phyloP scores from a whole-genome alignment of 2,888 invertebrate species.

The Nephrotoma appendiculata region DNA sequence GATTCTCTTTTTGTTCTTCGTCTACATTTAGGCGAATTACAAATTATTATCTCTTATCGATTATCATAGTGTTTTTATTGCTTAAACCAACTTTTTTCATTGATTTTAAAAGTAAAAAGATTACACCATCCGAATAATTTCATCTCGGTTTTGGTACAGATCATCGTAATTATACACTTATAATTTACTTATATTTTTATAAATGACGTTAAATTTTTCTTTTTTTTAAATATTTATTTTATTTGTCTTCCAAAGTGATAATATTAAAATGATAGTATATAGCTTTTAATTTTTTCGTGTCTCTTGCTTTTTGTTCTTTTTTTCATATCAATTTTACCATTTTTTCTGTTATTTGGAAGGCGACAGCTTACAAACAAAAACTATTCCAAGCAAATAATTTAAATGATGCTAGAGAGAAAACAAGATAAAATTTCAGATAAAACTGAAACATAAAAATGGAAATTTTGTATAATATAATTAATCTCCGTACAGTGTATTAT shows the following conservation, averaged over 20 bases:
- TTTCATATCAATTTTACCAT: too few species aligned
- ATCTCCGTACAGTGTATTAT: not conserved
- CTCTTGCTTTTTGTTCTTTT: not conserved
- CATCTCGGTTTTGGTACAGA: not conserved
- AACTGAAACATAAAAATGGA: not conserved
- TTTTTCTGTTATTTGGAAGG: too few species aligned
- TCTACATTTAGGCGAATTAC: too few species aligned
- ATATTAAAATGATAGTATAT: not conserved
- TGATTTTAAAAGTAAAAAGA: not conserved
- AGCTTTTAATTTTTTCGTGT: not conserved
- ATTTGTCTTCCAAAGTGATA: not conserved
- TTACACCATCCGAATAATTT: not conserved
- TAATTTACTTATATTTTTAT: not conserved
- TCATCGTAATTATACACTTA: not conserved
- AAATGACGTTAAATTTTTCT: not conserved
- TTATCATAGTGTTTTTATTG: too few species aligned
- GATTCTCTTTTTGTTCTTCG: too few species aligned
- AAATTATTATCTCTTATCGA: too few species aligned
- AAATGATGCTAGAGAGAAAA: not conserved
- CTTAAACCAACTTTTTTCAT: too few species aligned
- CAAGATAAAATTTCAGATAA: not conserved
- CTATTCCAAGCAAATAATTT: not conserved
- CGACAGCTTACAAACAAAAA: not conserved
- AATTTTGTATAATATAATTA: not conserved
- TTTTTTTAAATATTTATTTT: not conserved